Percentiles rank a stretch among this genome's conserved stretches.
Conservation (phyloP, 2,888 invertebrate genomes). For the Gymnosoma rotundatum region DNA sequence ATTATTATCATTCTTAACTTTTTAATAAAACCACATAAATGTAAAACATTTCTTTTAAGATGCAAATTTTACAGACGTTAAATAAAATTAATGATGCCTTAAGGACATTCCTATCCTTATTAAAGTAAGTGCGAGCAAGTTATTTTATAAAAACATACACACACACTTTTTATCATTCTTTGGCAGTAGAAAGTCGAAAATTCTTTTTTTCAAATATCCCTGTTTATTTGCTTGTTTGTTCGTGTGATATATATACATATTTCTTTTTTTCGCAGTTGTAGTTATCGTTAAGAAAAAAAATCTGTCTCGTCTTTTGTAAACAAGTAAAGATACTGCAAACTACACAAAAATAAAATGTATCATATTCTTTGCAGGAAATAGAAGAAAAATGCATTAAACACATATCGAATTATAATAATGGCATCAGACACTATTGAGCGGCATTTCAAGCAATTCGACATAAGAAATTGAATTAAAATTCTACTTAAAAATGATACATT, state of each 20-base stretch:
- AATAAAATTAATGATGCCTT: slow-evolving; percentile 73
- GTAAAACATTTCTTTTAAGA: slow-evolving; percentile 55
- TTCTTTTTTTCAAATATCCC: slow-evolving; percentile 6
- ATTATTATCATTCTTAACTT: slow-evolving; percentile 42
- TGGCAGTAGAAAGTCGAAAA: slow-evolving; percentile 40
- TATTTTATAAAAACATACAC: slow-evolving; percentile 20
- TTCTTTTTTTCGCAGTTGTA: slow-evolving; percentile 4
- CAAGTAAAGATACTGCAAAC: slow-evolving; percentile 10
- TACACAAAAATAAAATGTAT: slow-evolving; percentile 14
- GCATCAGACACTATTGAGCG: not conserved
- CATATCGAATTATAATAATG: slow-evolving; percentile 29
- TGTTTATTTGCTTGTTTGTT: slow-evolving; percentile 16
- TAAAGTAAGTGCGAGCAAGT: slow-evolving; percentile 37
- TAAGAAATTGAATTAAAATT: slow-evolving; percentile 19
- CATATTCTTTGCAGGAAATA: slow-evolving; percentile 11
- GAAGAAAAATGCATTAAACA: slow-evolving; percentile 30
- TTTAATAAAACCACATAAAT: slow-evolving; percentile 70
- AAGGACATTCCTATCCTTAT: slow-evolving; percentile 65
- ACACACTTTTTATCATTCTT: not conserved
- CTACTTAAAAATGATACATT: not conserved
- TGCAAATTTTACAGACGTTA: slow-evolving; percentile 71
- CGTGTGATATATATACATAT: too few relatives aligned
- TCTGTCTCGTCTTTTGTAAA: slow-evolving; percentile 58
- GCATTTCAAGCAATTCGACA: not conserved
- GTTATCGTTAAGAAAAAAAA: slow-evolving; percentile 54